Evolutionary conservation across 2,888 invertebrate genomes (phyloP), one percentile per base, ranked within the genome.

Genomic region (Anticlea derivata): DNA sequence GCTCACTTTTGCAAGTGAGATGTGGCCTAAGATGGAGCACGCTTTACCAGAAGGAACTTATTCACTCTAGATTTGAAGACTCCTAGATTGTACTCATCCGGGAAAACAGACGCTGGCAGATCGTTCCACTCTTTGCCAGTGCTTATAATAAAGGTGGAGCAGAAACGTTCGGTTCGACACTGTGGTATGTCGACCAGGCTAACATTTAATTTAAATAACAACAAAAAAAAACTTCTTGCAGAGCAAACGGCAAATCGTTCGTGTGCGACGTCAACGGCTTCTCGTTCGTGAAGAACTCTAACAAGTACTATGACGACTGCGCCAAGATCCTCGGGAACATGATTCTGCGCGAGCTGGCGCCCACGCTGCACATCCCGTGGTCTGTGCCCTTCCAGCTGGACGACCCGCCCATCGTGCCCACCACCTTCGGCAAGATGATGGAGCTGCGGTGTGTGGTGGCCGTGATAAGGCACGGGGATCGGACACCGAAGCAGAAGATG

Each of bases 221-320:
- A n/a, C n/a, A n/a, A n/a, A n/a, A n/a, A n/a, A n/a, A n/a, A n/a
- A n/a, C n/a, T 35, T 35, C n/a, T 64, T 55, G 24, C 79, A 96
- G 99, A 81, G 99, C 99, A 11, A 99, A 98, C 91, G 99, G 99
- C 38, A 97, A 98, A 83, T 99, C 99, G 0, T 99, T 97, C 82
- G 99, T 99, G 0, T 99, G 99, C 88, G 99, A 99, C 91, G 99
- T 99, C 1, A 99, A 99, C 86, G 99, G 99, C 0, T 99, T 99
- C 85, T 99, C 99, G 76, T 99, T 99, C 86, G 99, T 99, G 17
- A 99, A 99, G 83, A 99, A 99, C 81, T 99, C 99, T 0, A 97
- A 97, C 82, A 99, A 99, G 78, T 99, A 99, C 89, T 99, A 99
- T 79, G 99, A 99, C 83, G 99, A 99, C 77, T 99, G 99, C 83